Percentiles rank a stretch among this genome's conserved stretches.
Evolutionary conservation across 2,113 vertebrate species (phyloP).

Genomic region (Polypterus bichir): DNA sequence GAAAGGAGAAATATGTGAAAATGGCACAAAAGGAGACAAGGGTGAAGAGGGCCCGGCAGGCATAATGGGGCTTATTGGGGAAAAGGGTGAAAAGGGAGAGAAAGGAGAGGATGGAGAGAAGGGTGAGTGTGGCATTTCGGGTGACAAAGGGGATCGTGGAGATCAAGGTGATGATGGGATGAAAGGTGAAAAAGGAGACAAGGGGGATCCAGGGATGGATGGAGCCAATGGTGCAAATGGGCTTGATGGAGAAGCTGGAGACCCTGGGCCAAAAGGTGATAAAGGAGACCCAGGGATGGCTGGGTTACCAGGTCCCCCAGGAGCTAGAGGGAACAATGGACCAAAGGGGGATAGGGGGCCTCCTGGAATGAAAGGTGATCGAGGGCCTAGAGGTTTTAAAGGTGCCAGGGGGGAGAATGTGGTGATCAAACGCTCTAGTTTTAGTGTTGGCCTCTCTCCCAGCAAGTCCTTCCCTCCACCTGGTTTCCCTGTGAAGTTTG

Average conservation of each 20-base stretch:
- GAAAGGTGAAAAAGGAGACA: slow-evolving; percentile 64
- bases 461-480: slow-evolving; percentile 78
- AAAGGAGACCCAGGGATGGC: slow-evolving; percentile 62
- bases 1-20: slow-evolving; percentile 68
- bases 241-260: slow-evolving; percentile 54
- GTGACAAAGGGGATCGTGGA: slow-evolving; percentile 65
- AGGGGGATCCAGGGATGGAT: slow-evolving; percentile 59
- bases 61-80: slow-evolving; percentile 45
- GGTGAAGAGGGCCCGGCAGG: slow-evolving; percentile 55
- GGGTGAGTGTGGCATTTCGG: slow-evolving; percentile 59
- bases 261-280: slow-evolving; percentile 61
- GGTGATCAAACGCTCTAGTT: slow-evolving; percentile 54
- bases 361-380: slow-evolving; percentile 67
- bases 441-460: slow-evolving; percentile 76
- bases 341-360: slow-evolving; percentile 68
- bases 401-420: slow-evolving; percentile 53
- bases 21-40: slow-evolving; percentile 72
- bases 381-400: slow-evolving; percentile 64
- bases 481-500: slow-evolving; percentile 72
- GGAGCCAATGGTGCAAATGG: slow-evolving; percentile 60
- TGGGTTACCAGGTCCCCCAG: slow-evolving; percentile 51
- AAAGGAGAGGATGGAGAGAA: slow-evolving; percentile 75
- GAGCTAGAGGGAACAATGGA: slow-evolving; percentile 61
- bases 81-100: slow-evolving; percentile 51
- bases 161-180: slow-evolving; percentile 57